These are phyloP conservation scores for Sander lucioperca DNA, from an alignment of 2,113 vertebrate species.

Conservation along the genomic window DNA sequence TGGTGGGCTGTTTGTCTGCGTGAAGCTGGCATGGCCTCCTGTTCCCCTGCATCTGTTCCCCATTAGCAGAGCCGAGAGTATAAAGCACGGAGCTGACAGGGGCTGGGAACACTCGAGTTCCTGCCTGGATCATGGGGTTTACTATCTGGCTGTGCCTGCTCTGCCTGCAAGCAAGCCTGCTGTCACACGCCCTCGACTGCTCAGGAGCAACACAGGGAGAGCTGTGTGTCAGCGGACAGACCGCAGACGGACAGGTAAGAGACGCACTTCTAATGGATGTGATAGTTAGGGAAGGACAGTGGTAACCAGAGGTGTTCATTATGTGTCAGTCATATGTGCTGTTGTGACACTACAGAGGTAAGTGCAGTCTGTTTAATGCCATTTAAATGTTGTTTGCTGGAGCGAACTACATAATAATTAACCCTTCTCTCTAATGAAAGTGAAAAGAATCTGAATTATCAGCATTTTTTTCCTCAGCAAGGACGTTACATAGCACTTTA, in stretches of 20 bases:
- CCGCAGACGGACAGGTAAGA: constrained; percentile 79
- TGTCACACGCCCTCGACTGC: constrained; percentile 79
- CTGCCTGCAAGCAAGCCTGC: constrained; percentile 81
- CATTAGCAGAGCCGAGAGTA: constrained; percentile 83
- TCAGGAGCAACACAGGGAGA: constrained; percentile 62
- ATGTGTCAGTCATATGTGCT: constrained; percentile 56
- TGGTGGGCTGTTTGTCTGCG: constrained; percentile 82
- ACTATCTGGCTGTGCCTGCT: constrained; percentile 80
- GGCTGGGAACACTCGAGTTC: constrained; percentile 74
- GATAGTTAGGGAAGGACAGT: constrained; percentile 58
- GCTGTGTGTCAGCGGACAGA: constrained; percentile 65
- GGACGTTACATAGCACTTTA: neutral
- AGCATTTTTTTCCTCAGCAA: neutral
- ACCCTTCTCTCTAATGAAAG: constrained; percentile 8
- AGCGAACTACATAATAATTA: constrained; percentile 40
- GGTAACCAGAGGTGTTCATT: constrained; percentile 55
- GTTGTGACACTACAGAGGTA: constrained; percentile 38
- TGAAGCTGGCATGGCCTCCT: constrained; percentile 80
- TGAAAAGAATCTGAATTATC: constrained; percentile 28
- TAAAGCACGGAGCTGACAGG: constrained; percentile 80
- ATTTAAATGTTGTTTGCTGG: constrained; percentile 60
- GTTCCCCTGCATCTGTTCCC: constrained; percentile 83
- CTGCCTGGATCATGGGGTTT: constrained; percentile 81
- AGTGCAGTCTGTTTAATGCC: constrained; percentile 52
- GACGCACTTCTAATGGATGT: constrained; percentile 54